Evolutionary conservation across 2,797 vertebrate genomes (phyloP), one percentile per base, ranked within the genome.

Genomic region (Silurus lanzhouensis): DNA sequence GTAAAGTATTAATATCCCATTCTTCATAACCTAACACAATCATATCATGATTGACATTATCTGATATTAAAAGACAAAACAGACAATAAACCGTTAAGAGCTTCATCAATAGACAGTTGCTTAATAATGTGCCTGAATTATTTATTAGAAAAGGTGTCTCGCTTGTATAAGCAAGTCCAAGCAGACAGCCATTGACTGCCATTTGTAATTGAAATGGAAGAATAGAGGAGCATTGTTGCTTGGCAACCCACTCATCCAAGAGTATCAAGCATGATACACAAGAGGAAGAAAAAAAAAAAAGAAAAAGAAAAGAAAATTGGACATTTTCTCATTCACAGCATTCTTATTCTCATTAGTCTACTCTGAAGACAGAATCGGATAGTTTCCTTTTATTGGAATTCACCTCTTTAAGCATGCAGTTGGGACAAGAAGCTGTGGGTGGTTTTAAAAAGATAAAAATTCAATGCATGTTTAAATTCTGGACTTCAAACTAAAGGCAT

Each of bases 181-280:
- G 58, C 22, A 84, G 84, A 83, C 84, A 74, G 48, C 48, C 72
- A 79, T 72, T 66, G 71, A 87, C 9, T 60, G 71, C 67, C 57
- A 67, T 84, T 72, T 85, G 74, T 84, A 87, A 90, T 81, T 78
- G 83, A 88, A 86, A 87, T 70, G 64, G 74, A 38, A 79, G 85
- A 84, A n/a, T 14, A 38, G 83, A 77, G 76, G 22, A 85, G 46
- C 48, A 60, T 77, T 86, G 88, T 87, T 86, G 85, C 85, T 72
- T 77, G 58, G 86, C 88, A 89, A 88, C 60, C 20, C 70, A 83
- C 84, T 87, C 71, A 85, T 70, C 84, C 64, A 55, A 78, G 31
- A 46, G 64, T 31, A 74, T 83, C 77, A 81, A 74, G 78, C 64
- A 66, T 57, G 63, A 82, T 82, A 64, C 79, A 83, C 15, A 67